A percentile compares a stretch with the other conserved stretches of the same genome.
phyloP scores from a whole-genome alignment of 2,888 invertebrate species.

The Ptilodon capucinus region DNA sequence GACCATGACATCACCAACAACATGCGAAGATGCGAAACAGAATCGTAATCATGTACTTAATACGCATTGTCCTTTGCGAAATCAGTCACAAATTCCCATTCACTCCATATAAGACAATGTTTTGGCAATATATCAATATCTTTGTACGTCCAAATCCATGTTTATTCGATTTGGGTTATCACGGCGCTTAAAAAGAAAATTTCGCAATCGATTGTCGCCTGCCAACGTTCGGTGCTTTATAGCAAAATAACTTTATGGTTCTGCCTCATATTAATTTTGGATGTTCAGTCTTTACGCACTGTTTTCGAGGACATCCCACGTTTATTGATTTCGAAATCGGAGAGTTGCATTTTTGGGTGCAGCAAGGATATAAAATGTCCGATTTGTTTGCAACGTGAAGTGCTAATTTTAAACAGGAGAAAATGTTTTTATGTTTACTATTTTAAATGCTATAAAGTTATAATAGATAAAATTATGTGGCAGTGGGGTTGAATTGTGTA shows the following conservation, averaged over 20 bases:
- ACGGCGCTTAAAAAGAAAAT: constrained; percentile 14
- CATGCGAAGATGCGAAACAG: background rate
- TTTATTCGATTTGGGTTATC: constrained; percentile 16
- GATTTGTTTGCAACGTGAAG: background rate
- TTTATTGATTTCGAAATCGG: constrained; percentile 22
- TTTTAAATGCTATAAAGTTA: background rate
- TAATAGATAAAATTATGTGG: background rate
- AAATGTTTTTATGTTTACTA: background rate
- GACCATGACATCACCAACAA: background rate
- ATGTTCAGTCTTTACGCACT: constrained; percentile 8
- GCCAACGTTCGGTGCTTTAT: constrained; percentile 13
- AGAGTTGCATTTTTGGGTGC: constrained; percentile 1
- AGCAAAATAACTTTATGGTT: constrained; percentile 3
- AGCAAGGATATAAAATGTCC: background rate
- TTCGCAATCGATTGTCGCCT: constrained; percentile 23
- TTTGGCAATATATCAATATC: constrained; percentile 16
- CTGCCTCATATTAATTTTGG: constrained; percentile 8
- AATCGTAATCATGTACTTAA: background rate
- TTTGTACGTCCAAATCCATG: constrained; percentile 26
- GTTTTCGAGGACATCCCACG: constrained; percentile 22
- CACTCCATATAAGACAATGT: constrained; percentile 10
- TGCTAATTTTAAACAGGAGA: constrained; percentile 11
- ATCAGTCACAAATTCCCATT: constrained; percentile 11
- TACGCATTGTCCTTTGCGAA: constrained; percentile 12
- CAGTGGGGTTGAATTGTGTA: background rate